Conservation (phyloP, 2,888 invertebrate genomes). For the Xanthia togata region DNA sequence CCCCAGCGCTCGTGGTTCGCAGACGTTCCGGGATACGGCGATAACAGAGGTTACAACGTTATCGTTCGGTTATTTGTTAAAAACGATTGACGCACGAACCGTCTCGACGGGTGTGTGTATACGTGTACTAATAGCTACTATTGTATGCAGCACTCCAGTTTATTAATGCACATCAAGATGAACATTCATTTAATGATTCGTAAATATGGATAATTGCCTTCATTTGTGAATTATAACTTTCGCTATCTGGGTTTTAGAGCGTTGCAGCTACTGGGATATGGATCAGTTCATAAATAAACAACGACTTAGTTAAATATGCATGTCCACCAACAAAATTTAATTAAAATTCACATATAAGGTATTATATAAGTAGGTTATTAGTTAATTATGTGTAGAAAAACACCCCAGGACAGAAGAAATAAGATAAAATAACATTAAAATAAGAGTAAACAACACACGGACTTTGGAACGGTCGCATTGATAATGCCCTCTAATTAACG, state of each 20-base stretch:
- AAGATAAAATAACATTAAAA: conserved; percentile 57
- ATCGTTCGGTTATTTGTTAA: conserved; percentile 86
- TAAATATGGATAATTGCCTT: conserved; percentile 50
- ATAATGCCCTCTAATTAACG: conserved; percentile 73
- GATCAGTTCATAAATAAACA: conserved; percentile 48
- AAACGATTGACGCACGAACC: conserved; percentile 88
- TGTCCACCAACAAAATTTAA: conserved; percentile 28
- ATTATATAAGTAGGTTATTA: conserved; percentile 18
- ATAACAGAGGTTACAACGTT: conserved; percentile 88
- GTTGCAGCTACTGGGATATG: background rate
- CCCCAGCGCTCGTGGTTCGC: conserved; percentile 79
- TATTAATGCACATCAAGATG: conserved; percentile 35
- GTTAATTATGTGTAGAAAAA: conserved; percentile 35
- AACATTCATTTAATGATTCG: conserved; percentile 33
- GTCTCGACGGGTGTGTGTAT: conserved; percentile 80
- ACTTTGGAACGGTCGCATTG: conserved; percentile 73
- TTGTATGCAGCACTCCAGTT: conserved; percentile 49
- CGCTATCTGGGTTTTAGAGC: background rate
- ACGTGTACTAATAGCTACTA: conserved; percentile 62
- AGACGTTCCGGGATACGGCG: conserved; percentile 89
- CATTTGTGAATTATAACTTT: conserved; percentile 28
- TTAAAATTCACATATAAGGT: conserved; percentile 21
- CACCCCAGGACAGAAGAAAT: conserved; percentile 48
- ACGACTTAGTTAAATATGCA: conserved; percentile 20
- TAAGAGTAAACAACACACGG: conserved; percentile 71